Evolutionary conservation across 2,797 vertebrate species (phyloP).

Genomic region (Fistularia commersonii): DNA sequence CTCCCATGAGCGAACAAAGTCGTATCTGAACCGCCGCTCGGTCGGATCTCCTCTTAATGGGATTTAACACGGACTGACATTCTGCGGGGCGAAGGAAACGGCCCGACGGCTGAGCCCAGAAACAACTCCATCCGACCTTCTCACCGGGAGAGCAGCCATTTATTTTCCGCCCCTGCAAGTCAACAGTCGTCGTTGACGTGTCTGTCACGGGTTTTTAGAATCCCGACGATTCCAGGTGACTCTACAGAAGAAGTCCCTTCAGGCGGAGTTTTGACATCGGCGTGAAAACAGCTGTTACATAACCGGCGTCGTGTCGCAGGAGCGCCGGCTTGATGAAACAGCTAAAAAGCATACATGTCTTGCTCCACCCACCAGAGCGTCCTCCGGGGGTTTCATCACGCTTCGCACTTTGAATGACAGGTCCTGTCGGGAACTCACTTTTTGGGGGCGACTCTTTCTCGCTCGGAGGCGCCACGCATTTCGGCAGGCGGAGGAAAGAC

Average conservation of each 20-base stretch:
- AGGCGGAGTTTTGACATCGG: constrained; percentile 43
- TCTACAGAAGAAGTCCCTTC: constrained; percentile 33
- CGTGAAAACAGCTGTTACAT: constrained; percentile 25
- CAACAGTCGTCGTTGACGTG: constrained; percentile 1
- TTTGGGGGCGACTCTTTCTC: too few relatives aligned
- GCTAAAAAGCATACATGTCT: neutral
- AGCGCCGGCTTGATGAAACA: constrained; percentile 32
- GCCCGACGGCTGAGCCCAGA: too few relatives aligned
- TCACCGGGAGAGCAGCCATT: too few relatives aligned
- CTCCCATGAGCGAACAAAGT: too few relatives aligned
- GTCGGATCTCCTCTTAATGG: too few relatives aligned
- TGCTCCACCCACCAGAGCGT: constrained; percentile 12
- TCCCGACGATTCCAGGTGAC: constrained; percentile 17
- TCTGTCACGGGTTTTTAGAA: constrained; percentile 18
- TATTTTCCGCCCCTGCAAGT: too few relatives aligned
- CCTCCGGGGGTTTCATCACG: constrained; percentile 41
- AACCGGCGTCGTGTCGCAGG: constrained; percentile 31
- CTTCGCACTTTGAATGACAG: constrained; percentile 45
- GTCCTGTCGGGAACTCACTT: constrained; percentile 40
- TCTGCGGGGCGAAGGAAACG: too few relatives aligned
- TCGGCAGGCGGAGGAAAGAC: constrained; percentile 50
- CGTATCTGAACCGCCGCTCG: too few relatives aligned
- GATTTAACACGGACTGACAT: too few relatives aligned
- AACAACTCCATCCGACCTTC: too few relatives aligned
- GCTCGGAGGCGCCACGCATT: constrained; percentile 28